These are phyloP conservation scores for Artibeus lituratus DNA, from an alignment of 2,797 vertebrate genomes.

Conservation along the genomic window DNA sequence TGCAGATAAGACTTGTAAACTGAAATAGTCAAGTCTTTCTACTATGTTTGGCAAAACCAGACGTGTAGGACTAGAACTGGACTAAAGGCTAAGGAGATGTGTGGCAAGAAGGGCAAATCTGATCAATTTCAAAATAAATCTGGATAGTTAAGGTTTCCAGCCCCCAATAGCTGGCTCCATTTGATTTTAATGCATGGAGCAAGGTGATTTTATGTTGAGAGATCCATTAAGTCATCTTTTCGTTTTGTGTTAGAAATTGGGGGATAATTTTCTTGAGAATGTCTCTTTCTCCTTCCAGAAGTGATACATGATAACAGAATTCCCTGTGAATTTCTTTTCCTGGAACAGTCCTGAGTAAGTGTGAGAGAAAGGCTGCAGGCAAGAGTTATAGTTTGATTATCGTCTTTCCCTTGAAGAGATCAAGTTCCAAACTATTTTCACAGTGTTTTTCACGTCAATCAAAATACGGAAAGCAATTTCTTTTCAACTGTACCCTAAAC, in stretches of 20 bases:
- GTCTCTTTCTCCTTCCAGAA: constrained; percentile 42
- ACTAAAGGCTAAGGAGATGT: constrained; percentile 17
- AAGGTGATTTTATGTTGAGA: not conserved
- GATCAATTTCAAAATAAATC: constrained; percentile 1
- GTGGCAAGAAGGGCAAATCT: constrained; percentile 24
- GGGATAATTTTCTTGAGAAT: constrained; percentile 16
- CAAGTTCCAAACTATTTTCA: constrained; percentile 68
- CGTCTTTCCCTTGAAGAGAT: constrained; percentile 45
- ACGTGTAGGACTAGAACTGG: not conserved
- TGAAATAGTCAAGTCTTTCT: not conserved
- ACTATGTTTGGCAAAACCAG: constrained; percentile 29
- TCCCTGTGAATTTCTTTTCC: constrained; percentile 65
- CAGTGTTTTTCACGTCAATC: constrained; percentile 65
- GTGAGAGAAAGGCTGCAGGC: constrained; percentile 60
- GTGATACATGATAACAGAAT: constrained; percentile 59
- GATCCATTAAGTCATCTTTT: constrained; percentile 31
- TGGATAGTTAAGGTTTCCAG: not conserved
- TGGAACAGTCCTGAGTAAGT: constrained; percentile 76
- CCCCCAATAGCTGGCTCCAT: not conserved
- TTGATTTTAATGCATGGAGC: not conserved
- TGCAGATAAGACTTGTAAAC: not conserved
- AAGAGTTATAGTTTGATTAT: constrained; percentile 46
- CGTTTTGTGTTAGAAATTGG: not conserved
- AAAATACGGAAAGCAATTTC: constrained; percentile 51
- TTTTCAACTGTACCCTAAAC: constrained; percentile 47